Base-by-base conservation (phyloP, 2,797 vertebrate genomes). In the Sphaeramia orbicularis region DNA sequence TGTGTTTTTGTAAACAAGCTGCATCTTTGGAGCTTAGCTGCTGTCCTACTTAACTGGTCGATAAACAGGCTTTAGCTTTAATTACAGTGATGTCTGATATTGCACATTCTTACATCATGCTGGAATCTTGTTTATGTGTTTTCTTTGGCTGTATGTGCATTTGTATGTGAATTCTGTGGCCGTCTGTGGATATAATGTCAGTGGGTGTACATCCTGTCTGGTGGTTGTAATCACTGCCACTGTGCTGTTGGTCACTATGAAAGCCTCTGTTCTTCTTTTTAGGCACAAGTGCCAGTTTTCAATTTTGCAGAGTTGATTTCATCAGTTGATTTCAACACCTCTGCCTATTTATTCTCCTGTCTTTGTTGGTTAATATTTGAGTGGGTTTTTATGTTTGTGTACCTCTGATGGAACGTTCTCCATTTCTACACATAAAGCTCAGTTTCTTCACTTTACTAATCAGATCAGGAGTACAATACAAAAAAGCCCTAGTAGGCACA, bases 71-170 rank as follows among this genome's bases (percentile, higher is more conserved):
- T 85, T 81, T 65, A 77, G 74, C 78, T 73, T 72, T 84, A 66
- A 84, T 84, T 77, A 69, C 59, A 38, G 53, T 76, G 78, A 74
- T 76, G 83, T 80, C 74, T 74, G 71, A 88, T 83, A 74, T 92
- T 92, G 65, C 91, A 1, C 40, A 13, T 65, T 68, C 86, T 92
- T 92, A 88, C 89, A 89, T 92, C 91, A 92, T 84, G 45, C 57
- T 61, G 44, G 48, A 55, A 49, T 83, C 65, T 80, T 87, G 80
- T 89, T 86, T 85, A 43, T 71, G 73, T 81, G 66, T 78, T 88
- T 84, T 71, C 64, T 81, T 30, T 69, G 49, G 45, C 30, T 4
- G 24, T 65, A 50, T 83, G 60, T 64, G 37, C 78, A n/a, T 74
- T 80, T 65, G 50, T 51, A 7, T 45, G 47, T 45, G 48, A 45